Base-by-base conservation (phyloP, 2,888 invertebrate genomes). In the Ichneumoninae sp. region DNA sequence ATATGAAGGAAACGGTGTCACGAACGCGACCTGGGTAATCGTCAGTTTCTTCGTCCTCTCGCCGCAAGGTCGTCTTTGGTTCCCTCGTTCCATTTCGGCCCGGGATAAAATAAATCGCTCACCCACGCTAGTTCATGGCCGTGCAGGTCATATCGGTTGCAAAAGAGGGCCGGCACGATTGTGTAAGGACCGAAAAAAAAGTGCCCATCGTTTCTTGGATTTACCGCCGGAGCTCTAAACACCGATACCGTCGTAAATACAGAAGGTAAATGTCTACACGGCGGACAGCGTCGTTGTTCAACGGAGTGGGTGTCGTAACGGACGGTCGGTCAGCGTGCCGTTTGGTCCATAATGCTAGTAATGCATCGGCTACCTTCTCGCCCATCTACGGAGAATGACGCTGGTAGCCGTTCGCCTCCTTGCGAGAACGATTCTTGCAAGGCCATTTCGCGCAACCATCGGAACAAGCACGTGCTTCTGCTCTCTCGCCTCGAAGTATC, bases 381-480 rank as follows among this genome's bases (percentile, higher is more conserved):
- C 40, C 83, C 87, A 87, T 87, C 74, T 82, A 86, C 80, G 86
- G 88, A 70, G 52, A 72, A 81, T 57, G 54, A 22, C 57, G 68
- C 75, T 71, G 86, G 84, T 86, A 86, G 84, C 74, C 83, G 85
- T 72, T 50, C 65, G 57, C 40, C 68, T 83, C 44, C 13, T 57
- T 79, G 75, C 47, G 71, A 66, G 44, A 81, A 76, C 69, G 62
- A 40, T 52, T 26, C 69, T 13, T 1, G 52, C 81, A 82, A 84
- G 81, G 81, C 70, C 79, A 71, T 82, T 82, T 81, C 16, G 54
- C 79, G 50, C 80, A 65, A 78, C 70, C 44, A 70, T 70, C 79
- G 57, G 44, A 22, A 50, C 33, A 80, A 86, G 86, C 88, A 84
- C 88, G 88, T 84, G 87, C 60, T 69, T 69, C 30, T 69, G 40